These are phyloP conservation scores for Zelostemma sp. DNA, from an alignment of 1,140 invertebrate genomes.

Conservation along the genomic window DNA sequence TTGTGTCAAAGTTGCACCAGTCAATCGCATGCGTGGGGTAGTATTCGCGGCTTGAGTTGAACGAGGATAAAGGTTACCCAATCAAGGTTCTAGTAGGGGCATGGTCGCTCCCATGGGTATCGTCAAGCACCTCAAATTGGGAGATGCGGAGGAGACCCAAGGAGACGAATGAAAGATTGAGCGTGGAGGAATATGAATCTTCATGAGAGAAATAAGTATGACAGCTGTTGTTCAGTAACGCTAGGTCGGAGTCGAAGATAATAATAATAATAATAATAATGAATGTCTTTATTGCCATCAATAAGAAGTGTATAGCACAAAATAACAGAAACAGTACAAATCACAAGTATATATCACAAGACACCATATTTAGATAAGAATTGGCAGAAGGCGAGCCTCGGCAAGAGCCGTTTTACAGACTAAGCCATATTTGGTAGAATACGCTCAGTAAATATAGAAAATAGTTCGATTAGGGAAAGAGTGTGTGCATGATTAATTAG, in stretches of 20 bases:
- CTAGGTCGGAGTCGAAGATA: neutral
- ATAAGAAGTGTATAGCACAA: too few relatives aligned
- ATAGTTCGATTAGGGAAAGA: too few relatives aligned
- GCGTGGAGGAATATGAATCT: neutral
- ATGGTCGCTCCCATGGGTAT: neutral
- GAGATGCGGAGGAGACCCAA: neutral
- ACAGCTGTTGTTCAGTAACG: slow-evolving; percentile 3
- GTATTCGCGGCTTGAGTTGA: neutral
- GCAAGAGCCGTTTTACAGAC: too few relatives aligned
- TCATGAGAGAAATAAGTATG: slow-evolving; percentile 12
- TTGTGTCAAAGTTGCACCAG: neutral
- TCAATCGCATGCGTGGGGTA: neutral
- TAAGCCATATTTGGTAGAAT: too few relatives aligned
- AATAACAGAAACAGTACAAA: too few relatives aligned
- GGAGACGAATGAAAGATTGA: slow-evolving; percentile 7
- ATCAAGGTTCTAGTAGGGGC: neutral
- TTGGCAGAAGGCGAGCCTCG: too few relatives aligned
- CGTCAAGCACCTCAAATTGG: neutral
- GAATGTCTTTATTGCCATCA: too few relatives aligned
- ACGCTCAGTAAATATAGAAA: too few relatives aligned
- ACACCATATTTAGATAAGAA: too few relatives aligned
- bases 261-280: too few relatives aligned
- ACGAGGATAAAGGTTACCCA: neutral
- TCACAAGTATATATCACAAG: too few relatives aligned
- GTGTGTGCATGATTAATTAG: too few relatives aligned